Base-by-base conservation (phyloP, 2,888 invertebrate genomes). In the Zhuqinia jingwanae region DNA sequence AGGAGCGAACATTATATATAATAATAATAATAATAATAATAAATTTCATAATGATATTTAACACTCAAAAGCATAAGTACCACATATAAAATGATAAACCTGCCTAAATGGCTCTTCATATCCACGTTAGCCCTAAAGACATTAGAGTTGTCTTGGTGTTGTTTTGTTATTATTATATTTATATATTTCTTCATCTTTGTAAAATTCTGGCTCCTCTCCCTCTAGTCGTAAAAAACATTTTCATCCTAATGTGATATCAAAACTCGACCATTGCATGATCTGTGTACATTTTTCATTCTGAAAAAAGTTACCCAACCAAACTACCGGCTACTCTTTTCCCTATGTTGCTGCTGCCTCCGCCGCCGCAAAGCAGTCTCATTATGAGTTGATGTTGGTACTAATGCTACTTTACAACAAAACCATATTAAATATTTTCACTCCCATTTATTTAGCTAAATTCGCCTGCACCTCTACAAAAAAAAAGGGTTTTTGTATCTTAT, bases 181-280 rank as follows among this genome's bases (percentile, higher is more conserved):
- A 30, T 70, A 13, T 70, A 70, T 70, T 75, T 50, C 75, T 73
- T n/a, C 1, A 75, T 11, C 5, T 50, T 53, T 36, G 36, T 36
- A 13, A 20, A 13, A 11, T 42, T 17, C 47, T 70, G 2, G 20
- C 3, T 20, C 6, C n/a, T n/a, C n/a, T n/a, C n/a, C n/a, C n/a
- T n/a, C 22, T 27, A 13, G 22, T 73, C 42, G 11, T 70, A 70
- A 5, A n/a, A 25, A 60, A 20, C 10, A 2, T 36, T 36, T 36
- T 5, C 2, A 8, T 22, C 11, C 27, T 65, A 56, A 75, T 80
- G 53, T 56, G 65, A 53, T 76, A 83, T 65, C 68, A 83, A 73
- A 83, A 83, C 53, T 83, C 47, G 58, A 58, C 30, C 56, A 82
- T 89, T 84, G 89, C 89, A 88, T 89, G 89, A 87, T 87, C 60